A percentile compares a stretch with the other conserved stretches of the same genome.
Conservation (phyloP, 1,140 invertebrate species). For the Holotrichia oblita region DNA sequence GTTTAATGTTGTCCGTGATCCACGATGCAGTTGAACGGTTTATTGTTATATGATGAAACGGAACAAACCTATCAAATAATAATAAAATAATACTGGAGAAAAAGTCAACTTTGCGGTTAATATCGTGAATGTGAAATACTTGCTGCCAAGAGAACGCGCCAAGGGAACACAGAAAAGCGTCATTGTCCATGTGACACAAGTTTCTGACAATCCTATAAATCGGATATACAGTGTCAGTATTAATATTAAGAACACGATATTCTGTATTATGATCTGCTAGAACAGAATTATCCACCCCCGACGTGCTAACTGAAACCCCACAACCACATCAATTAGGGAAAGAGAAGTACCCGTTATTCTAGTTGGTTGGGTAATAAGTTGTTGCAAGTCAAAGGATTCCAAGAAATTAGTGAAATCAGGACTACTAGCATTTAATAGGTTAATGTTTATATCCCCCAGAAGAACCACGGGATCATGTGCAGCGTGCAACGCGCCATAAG, state of each 20-base stretch:
- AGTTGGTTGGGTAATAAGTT: not conserved
- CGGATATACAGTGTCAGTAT: no score
- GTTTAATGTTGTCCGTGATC: not conserved
- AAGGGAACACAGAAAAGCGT: not conserved
- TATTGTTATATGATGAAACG: not conserved
- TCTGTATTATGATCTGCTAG: no score
- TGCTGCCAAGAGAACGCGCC: not conserved
- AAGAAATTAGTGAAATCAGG: no score
- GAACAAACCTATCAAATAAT: not conserved
- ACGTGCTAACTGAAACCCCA: no score
- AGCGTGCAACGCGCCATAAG: not conserved
- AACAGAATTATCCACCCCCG: no score
- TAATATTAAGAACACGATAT: no score
- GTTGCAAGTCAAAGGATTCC: no score
- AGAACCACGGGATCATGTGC: not conserved
- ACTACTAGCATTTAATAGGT: no score
- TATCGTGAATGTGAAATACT: not conserved
- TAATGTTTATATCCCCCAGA: no score
- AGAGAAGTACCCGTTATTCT: not conserved
- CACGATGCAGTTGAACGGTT: not conserved
- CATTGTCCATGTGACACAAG: not conserved
- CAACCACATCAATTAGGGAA: no score
- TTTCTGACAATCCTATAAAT: no score
- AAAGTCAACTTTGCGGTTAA: not conserved
- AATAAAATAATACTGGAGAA: not conserved